Percentiles rank a stretch among this genome's conserved stretches.
These are phyloP conservation scores for Nymphalis polychloros DNA, from an alignment of 2,888 invertebrate species.

Conservation along the genomic window DNA sequence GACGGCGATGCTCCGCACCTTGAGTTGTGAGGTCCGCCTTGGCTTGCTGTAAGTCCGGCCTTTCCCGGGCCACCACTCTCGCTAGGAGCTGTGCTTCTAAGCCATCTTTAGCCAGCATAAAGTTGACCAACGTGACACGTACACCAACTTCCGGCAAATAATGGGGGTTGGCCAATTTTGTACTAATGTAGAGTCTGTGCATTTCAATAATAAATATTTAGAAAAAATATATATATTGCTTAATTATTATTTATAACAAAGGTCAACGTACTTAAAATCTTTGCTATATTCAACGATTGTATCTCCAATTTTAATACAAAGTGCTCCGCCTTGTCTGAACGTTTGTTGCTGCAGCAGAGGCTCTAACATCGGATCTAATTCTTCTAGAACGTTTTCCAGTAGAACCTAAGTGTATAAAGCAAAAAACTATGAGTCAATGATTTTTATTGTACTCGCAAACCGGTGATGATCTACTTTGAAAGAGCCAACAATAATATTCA, in stretches of 20 bases:
- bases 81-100: conserved; percentile 94
- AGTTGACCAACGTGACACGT: conserved; percentile 94
- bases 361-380: conserved; percentile 94
- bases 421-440: background rate
- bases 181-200: conserved; percentile 93
- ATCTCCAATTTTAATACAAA: conserved; percentile 95
- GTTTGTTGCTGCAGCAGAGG: conserved; percentile 94
- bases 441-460: too few species aligned
- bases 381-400: conserved; percentile 95
- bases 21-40: conserved; percentile 93
- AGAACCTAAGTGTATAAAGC: conserved; percentile 79
- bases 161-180: conserved; percentile 95
- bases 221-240: background rate
- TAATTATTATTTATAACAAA: conserved; percentile 2
- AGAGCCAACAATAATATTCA: background rate
- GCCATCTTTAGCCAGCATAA: conserved; percentile 94
- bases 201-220: background rate
- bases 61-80: conserved; percentile 94
- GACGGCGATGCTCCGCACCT: conserved; percentile 91
- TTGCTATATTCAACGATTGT: conserved; percentile 93
- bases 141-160: conserved; percentile 96
- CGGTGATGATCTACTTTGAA: background rate
- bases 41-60: conserved; percentile 95
- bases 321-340: conserved; percentile 93
- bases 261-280: conserved; percentile 85